A percentile compares a stretch with the other conserved stretches of the same genome.
phyloP scores from a whole-genome alignment of 2,113 vertebrate species.

The Sporophila hypoxantha region DNA sequence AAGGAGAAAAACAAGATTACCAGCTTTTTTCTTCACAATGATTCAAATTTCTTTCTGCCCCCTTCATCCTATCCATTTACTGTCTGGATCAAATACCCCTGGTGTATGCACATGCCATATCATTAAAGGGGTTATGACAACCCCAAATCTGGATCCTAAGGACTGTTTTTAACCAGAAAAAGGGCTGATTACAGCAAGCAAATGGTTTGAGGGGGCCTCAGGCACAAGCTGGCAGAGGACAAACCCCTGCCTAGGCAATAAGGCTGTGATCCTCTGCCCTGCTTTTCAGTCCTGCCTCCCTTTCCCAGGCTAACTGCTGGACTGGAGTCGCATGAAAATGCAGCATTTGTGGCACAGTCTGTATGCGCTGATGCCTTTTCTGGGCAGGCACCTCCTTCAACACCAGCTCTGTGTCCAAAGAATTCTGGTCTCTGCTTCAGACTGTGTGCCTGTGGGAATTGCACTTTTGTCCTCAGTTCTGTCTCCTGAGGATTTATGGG shows the following conservation, averaged over 20 bases:
- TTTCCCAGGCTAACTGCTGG: neutral
- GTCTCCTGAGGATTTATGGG: neutral
- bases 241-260: neutral
- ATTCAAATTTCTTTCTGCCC: neutral
- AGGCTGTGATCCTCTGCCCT: conserved; percentile 8
- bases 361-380: neutral
- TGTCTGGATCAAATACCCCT: neutral
- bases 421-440: neutral
- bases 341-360: neutral
- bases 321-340: neutral
- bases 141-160: neutral
- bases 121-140: neutral
- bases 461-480: neutral
- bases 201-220: neutral
- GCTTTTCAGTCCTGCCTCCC: neutral
- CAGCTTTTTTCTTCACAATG: neutral
- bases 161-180: neutral
- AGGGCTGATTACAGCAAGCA: neutral
- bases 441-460: neutral
- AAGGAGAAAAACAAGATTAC: neutral
- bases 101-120: neutral
- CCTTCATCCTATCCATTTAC: neutral
- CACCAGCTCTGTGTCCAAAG: neutral
- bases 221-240: neutral
- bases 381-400: neutral